These are phyloP conservation scores for Ageneiosus marmoratus DNA, from an alignment of 2,113 vertebrate species.

Conservation along the genomic window DNA sequence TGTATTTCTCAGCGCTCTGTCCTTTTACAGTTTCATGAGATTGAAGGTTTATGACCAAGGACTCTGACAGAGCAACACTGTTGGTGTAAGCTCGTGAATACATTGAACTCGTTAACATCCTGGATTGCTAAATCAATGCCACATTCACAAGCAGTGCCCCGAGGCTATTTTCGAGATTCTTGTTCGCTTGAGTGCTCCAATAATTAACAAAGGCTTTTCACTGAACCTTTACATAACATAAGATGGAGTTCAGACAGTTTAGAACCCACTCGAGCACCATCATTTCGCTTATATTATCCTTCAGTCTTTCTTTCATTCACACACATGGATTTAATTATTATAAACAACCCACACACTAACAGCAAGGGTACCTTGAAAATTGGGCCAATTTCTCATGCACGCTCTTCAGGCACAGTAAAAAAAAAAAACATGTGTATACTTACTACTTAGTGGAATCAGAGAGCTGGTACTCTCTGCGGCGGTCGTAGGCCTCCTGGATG, in stretches of 20 bases:
- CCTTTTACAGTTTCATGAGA: neutral
- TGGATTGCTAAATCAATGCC: neutral
- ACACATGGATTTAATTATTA: neutral
- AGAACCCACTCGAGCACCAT: neutral
- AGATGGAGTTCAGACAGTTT: neutral
- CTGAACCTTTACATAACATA: neutral
- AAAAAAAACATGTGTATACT: constrained; percentile 54
- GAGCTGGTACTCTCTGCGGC: constrained; percentile 85
- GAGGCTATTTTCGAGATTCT: neutral
- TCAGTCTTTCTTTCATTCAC: neutral
- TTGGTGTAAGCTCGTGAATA: neutral
- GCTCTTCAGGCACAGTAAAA: neutral
- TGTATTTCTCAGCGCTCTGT: neutral
- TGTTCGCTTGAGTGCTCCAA: neutral
- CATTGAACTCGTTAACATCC: neutral
- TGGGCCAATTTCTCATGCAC: neutral
- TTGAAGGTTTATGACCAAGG: neutral
- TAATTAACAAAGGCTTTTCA: neutral
- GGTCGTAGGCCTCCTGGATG: constrained; percentile 81
- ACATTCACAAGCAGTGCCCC: neutral
- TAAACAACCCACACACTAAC: neutral
- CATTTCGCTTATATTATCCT: neutral
- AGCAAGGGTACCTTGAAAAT: neutral
- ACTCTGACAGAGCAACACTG: neutral
- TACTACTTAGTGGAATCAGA: constrained; percentile 88